Evolutionary conservation across 2,113 vertebrate species (phyloP).

Genomic region (Lota lota): DNA sequence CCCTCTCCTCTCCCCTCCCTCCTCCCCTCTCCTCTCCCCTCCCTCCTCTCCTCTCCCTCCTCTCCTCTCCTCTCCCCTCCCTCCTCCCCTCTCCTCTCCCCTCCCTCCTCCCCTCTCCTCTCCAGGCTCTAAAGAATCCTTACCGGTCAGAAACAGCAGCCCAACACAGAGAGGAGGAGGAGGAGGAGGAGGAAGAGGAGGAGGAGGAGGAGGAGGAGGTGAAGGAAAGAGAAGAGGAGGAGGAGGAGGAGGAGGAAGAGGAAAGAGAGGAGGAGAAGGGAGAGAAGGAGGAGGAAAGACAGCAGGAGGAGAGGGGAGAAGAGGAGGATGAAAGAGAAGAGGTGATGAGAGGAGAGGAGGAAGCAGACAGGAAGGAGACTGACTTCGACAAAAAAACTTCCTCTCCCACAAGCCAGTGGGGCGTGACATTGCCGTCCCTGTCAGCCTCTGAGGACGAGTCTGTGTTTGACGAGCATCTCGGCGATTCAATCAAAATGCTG

Average conservation of each 20-base stretch:
- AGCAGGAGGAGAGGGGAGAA: slow-evolving; percentile 6
- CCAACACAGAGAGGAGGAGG: not conserved
- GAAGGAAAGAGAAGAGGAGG: not conserved
- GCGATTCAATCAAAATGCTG: not conserved
- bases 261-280: not conserved
- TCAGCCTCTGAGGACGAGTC: too few relatives aligned
- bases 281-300: too few relatives aligned
- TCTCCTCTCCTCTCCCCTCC: too few relatives aligned
- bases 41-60: too few relatives aligned
- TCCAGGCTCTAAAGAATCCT: not conserved
- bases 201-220: not conserved
- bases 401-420: too few relatives aligned
- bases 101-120: not conserved
- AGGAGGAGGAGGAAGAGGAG: not conserved
- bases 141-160: not conserved
- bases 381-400: too few relatives aligned
- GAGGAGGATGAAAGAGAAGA: not conserved
- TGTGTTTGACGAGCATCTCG: too few relatives aligned
- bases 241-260: not conserved
- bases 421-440: too few relatives aligned
- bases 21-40: too few relatives aligned
- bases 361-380: too few relatives aligned
- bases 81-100: too few relatives aligned
- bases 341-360: not conserved
- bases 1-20: too few relatives aligned